These are phyloP conservation scores for Lasius fuliginosus DNA, from an alignment of 2,888 invertebrate genomes.

Conservation along the genomic window DNA sequence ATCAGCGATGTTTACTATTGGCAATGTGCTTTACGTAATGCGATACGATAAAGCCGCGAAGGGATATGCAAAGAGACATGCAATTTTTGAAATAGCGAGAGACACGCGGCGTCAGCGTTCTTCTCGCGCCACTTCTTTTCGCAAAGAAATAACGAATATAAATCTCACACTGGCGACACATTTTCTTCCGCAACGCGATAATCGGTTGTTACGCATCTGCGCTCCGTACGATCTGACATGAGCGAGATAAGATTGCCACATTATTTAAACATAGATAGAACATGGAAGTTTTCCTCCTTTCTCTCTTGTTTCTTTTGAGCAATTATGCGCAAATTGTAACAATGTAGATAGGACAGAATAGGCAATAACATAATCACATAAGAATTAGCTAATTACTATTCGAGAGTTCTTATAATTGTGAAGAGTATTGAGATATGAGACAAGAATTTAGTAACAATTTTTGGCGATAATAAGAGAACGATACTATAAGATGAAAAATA, in stretches of 20 bases:
- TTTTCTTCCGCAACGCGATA: conserved; percentile 39
- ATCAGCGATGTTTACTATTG: conserved; percentile 30
- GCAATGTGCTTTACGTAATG: conserved; percentile 11
- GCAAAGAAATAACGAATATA: conserved; percentile 42
- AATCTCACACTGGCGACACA: conserved; percentile 44
- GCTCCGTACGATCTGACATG: conserved; percentile 26
- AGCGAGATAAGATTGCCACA: conserved; percentile 33
- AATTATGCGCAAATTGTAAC: background rate
- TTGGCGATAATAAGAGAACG: background rate
- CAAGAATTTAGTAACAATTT: background rate
- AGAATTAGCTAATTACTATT: background rate
- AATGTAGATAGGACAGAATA: background rate
- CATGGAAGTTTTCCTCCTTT: background rate
- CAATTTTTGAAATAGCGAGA: conserved; percentile 26
- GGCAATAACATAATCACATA: conserved; percentile 15
- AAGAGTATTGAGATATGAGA: background rate
- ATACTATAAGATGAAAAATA: background rate
- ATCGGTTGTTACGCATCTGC: conserved; percentile 48
- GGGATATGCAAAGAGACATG: background rate
- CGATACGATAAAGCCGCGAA: conserved; percentile 7
- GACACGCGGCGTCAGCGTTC: background rate
- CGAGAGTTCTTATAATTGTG: conserved; percentile 2
- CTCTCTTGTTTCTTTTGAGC: background rate
- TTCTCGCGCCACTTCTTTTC: background rate
- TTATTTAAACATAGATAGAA: conserved; percentile 24